phyloP scores from a whole-genome alignment of 2,888 invertebrate genomes.

The Patella caerulea region DNA sequence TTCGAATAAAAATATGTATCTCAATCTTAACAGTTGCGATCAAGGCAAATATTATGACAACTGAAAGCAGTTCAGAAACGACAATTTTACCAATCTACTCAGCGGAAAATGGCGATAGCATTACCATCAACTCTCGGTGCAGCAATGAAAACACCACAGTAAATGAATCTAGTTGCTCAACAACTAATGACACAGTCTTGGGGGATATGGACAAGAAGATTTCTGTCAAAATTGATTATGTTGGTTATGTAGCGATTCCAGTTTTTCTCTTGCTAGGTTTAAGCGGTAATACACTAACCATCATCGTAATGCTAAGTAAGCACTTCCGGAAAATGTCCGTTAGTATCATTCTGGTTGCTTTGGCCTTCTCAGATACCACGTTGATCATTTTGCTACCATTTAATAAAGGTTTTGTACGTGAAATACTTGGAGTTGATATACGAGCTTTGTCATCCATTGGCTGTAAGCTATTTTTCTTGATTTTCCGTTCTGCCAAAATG shows the following conservation, averaged over 20 bases:
- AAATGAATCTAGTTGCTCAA: too few relatives aligned
- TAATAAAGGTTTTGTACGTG: constrained; percentile 44
- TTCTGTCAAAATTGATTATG: not conserved
- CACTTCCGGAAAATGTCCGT: constrained; percentile 39
- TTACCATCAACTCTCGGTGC: too few relatives aligned
- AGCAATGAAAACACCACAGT: too few relatives aligned
- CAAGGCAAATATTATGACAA: too few relatives aligned
- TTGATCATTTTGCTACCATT: constrained; percentile 46
- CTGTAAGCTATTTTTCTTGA: constrained; percentile 50
- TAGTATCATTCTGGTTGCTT: constrained; percentile 41
- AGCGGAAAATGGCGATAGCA: too few relatives aligned
- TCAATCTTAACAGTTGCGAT: too few relatives aligned
- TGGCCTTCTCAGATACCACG: constrained; percentile 49
- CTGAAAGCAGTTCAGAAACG: too few relatives aligned
- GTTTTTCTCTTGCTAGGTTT: constrained; percentile 41
- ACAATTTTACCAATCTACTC: too few relatives aligned
- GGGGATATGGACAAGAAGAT: too few relatives aligned
- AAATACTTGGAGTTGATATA: constrained; percentile 43
- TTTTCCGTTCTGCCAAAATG: constrained; percentile 48
- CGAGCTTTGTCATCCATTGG: constrained; percentile 40
- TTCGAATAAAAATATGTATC: too few relatives aligned
- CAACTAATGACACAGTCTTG: too few relatives aligned
- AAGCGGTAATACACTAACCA: constrained; percentile 45
- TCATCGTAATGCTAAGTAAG: constrained; percentile 42
- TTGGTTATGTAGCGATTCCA: constrained; percentile 35